Base-by-base conservation (phyloP, 1,140 invertebrate genomes). In the Venustaconcha ellipsiformis region DNA sequence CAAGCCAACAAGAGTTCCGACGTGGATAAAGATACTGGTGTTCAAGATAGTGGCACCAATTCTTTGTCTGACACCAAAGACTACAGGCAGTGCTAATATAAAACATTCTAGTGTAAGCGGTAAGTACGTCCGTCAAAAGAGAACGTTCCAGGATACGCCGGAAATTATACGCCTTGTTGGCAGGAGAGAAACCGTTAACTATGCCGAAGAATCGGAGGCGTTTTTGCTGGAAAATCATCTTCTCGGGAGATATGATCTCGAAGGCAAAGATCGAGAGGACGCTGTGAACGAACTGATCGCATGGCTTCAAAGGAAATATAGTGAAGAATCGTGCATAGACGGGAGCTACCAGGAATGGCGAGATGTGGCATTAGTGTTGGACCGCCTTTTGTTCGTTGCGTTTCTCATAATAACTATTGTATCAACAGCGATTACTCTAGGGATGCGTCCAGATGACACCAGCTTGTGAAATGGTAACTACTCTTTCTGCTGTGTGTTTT, bases 301-400 rank as follows among this genome's bases (percentile, higher is more conserved):
- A 6, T 59, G 85, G 56, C 72, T 87, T 20, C 80, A 84, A 60
- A 76, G 26, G 30, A 79, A 82, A 48, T 82, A 86, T 18, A 60
- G 68, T 2, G 76, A 81, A 13, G 86, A 88, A 23, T 67, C 80
- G 8, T 68, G 75, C n/a, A 83, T 84, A 58, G 82, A 86, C 59
- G 75, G 81, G 23, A 76, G 90, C 1, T 89, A 90, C 55, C 84
- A 90, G 57, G 91, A 92, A 82, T 92, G 92, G 92, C 78, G 91
- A 26, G 87, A 91, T 74, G 86, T 93, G 14, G 92, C 92, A 15
- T 88, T 90, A 77, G 89, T 91, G 30, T 86, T 92, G 12, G 92
- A 93, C 81, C 80, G 91, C n/a, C 83, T 92, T 14, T 87, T 93
- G 15, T 93, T 93, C 82, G 92, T 91, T 88, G 78, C 92, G 6